A percentile compares a stretch with the other conserved stretches of the same genome.
Evolutionary conservation across 2,113 vertebrate species (phyloP).

Genomic region (Limanda limanda): DNA sequence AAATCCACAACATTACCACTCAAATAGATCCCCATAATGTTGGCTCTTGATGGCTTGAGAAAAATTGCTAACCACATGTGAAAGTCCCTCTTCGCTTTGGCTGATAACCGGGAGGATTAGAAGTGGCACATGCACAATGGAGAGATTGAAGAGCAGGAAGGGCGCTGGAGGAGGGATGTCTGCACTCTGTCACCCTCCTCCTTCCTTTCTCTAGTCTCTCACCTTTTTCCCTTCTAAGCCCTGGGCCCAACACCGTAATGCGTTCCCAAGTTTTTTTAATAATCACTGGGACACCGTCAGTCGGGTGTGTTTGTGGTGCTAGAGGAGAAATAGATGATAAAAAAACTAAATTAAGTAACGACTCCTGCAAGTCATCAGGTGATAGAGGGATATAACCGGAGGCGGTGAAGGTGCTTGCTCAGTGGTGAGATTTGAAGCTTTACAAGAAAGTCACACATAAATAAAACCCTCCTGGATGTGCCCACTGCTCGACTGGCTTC

Average conservation of each 20-base stretch:
- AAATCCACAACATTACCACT: constrained; percentile 70
- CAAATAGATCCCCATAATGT: constrained; percentile 66
- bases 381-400: constrained; percentile 54
- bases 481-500: constrained; percentile 56
- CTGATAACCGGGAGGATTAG: constrained; percentile 60
- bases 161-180: constrained; percentile 32
- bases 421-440: constrained; percentile 70
- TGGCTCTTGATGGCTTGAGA: constrained; percentile 60
- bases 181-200: constrained; percentile 26
- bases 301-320: constrained; percentile 46
- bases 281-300: constrained; percentile 54
- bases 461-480: constrained; percentile 64
- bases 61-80: constrained; percentile 73
- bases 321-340: constrained; percentile 36
- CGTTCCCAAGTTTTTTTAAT: constrained; percentile 55
- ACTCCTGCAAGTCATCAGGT: constrained; percentile 68
- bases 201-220: constrained; percentile 35
- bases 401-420: constrained; percentile 50
- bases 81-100: constrained; percentile 53
- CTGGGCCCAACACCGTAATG: constrained; percentile 31
- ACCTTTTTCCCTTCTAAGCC: constrained; percentile 23
- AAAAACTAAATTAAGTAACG: constrained; percentile 39
- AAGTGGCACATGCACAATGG: constrained; percentile 57
- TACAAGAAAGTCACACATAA: constrained; percentile 62
- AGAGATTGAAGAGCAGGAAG: constrained; percentile 58